Evolutionary conservation across 2,797 vertebrate genomes (phyloP).

Genomic region (Myotis pilosus): DNA sequence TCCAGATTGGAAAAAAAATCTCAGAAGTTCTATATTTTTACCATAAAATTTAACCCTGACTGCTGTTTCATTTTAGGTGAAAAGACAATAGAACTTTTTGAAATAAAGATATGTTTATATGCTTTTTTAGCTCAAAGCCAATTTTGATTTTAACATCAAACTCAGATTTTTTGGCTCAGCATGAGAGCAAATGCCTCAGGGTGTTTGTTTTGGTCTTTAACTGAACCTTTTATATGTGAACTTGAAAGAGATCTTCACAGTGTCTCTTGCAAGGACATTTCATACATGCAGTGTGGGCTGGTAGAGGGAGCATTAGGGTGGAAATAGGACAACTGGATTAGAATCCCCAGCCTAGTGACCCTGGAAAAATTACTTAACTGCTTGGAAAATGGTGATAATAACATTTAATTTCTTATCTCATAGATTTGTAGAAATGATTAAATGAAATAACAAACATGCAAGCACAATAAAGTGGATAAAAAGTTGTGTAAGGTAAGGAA

Average conservation of each 20-base stretch:
- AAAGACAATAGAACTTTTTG: neutral
- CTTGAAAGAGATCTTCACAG: neutral
- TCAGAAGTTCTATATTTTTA: conserved; percentile 26
- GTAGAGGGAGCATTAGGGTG: neutral
- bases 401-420: neutral
- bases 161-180: conserved; percentile 33
- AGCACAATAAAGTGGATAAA: neutral
- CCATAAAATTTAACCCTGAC: neutral
- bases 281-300: neutral
- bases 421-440: neutral
- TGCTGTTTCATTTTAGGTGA: conserved; percentile 36
- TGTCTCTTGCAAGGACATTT: neutral
- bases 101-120: conserved; percentile 33
- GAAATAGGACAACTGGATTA: neutral
- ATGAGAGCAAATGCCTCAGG: neutral
- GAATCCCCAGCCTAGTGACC: neutral
- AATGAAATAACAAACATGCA: neutral
- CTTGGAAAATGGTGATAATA: conserved; percentile 12
- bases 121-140: conserved; percentile 15
- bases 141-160: conserved; percentile 45
- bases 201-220: neutral
- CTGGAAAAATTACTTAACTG: neutral
- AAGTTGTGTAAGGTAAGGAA: neutral
- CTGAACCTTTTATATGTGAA: neutral
- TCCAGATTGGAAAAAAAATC: neutral